A percentile compares a stretch with the other conserved stretches of the same genome.
These are phyloP conservation scores for Dermatemys mawii DNA, from an alignment of 2,113 vertebrate genomes.

Conservation along the genomic window DNA sequence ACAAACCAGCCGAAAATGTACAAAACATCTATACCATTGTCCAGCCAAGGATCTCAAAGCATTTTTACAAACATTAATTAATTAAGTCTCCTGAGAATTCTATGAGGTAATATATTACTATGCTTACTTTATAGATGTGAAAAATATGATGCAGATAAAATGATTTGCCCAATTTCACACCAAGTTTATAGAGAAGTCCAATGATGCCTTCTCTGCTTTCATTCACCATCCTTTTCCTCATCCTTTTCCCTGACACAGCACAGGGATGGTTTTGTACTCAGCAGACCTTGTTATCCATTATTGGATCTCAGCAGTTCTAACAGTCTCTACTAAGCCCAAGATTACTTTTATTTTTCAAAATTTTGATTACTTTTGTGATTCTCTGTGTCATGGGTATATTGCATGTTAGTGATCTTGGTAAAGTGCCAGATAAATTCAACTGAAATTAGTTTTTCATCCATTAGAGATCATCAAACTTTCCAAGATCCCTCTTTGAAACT, in stretches of 20 bases:
- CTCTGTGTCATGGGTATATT: background rate
- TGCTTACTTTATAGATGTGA: background rate
- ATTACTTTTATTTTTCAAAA: background rate
- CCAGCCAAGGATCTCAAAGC: background rate
- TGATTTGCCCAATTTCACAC: background rate
- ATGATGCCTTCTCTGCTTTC: background rate
- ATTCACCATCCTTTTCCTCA: background rate
- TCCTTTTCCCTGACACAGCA: background rate
- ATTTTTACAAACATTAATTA: background rate
- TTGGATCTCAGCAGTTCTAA: background rate
- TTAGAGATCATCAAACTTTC: background rate
- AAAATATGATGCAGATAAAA: background rate
- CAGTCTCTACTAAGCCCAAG: background rate
- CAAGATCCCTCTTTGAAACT: background rate
- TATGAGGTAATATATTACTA: background rate
- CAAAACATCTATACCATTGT: background rate
- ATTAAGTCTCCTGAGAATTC: background rate
- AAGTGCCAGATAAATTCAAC: background rate
- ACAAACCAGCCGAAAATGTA: background rate
- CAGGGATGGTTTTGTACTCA: background rate
- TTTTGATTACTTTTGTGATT: background rate
- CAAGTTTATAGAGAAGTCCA: background rate
- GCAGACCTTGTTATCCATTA: background rate
- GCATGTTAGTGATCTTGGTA: background rate
- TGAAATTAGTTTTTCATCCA: background rate